Percentiles rank a stretch among this genome's conserved stretches.
phyloP scores from a whole-genome alignment of 37 sponge, comb jelly and placozoan genomes.

The Aphrocallistes beatrix region DNA sequence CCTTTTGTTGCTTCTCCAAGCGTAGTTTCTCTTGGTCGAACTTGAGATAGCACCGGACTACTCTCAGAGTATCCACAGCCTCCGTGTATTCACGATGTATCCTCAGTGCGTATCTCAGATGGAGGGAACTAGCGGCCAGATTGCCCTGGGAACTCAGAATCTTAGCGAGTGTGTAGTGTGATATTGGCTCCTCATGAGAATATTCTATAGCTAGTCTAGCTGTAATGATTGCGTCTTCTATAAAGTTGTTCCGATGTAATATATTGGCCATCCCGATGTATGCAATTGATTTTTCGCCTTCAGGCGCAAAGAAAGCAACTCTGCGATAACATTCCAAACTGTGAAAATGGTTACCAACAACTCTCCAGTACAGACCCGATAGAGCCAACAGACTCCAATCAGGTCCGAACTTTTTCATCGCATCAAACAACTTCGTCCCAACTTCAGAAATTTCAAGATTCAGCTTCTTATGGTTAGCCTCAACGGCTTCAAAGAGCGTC shows the following conservation, averaged over 20 bases:
- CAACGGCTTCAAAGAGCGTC: neutral
- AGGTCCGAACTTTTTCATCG: constrained; percentile 32
- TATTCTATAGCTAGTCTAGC: constrained; percentile 61
- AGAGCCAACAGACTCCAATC: constrained; percentile 62
- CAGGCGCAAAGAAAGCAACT: constrained; percentile 46
- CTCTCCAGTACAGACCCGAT: constrained; percentile 69
- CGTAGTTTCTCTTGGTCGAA: constrained; percentile 43
- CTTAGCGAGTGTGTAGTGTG: constrained; percentile 34
- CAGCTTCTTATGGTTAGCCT: neutral
- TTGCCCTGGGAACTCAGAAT: constrained; percentile 30
- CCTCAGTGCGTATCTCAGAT: constrained; percentile 42
- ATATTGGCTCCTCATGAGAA: constrained; percentile 28
- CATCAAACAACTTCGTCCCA: neutral
- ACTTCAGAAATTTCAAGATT: neutral
- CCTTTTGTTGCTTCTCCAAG: constrained; percentile 30
- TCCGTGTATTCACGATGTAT: constrained; percentile 30
- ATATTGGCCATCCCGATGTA: constrained; percentile 60
- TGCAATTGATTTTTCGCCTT: constrained; percentile 36
- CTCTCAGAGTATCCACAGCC: constrained; percentile 36
- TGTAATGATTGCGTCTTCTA: constrained; percentile 56
- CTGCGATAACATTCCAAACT: constrained; percentile 67
- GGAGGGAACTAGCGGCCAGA: constrained; percentile 33
- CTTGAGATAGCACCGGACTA: constrained; percentile 51
- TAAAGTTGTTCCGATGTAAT: constrained; percentile 30
- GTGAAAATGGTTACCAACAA: constrained; percentile 42